A percentile compares a stretch with the other conserved stretches of the same genome.
Conservation (phyloP, 2,797 vertebrate genomes). For the Pangasius mekongensis region DNA sequence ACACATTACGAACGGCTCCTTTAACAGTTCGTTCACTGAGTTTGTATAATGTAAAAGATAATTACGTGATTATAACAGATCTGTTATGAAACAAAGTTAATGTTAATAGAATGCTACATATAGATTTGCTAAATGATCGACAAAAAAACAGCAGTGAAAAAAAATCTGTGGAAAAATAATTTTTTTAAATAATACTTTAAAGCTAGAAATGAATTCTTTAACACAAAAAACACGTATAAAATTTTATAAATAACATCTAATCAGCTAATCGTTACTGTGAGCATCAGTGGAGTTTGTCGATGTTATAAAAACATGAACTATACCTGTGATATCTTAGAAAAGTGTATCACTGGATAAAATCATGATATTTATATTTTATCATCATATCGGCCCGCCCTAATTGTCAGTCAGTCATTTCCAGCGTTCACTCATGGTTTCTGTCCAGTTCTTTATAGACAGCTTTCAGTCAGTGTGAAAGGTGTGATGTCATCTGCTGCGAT, state of each 20-base stretch:
- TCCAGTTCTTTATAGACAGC: background rate
- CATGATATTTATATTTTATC: background rate
- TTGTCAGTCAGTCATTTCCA: background rate
- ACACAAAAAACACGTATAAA: background rate
- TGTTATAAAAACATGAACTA: background rate
- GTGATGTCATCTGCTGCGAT: constrained; percentile 24
- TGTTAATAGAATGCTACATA: background rate
- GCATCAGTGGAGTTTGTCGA: background rate
- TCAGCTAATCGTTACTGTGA: background rate
- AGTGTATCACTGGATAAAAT: background rate
- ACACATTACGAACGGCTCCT: background rate
- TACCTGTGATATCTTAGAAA: background rate
- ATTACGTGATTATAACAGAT: too few relatives aligned
- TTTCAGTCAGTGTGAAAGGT: background rate
- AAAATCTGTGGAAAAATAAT: background rate
- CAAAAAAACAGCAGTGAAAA: background rate
- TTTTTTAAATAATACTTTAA: background rate
- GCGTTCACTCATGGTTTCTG: background rate
- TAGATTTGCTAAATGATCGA: background rate
- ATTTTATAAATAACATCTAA: background rate
- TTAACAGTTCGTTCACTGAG: background rate
- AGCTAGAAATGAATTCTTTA: background rate
- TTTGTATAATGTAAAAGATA: background rate
- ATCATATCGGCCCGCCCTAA: background rate
- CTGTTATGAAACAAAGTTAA: background rate